Conservation (phyloP, 2,113 vertebrate species). For the Epinephelus cyanopodus region DNA sequence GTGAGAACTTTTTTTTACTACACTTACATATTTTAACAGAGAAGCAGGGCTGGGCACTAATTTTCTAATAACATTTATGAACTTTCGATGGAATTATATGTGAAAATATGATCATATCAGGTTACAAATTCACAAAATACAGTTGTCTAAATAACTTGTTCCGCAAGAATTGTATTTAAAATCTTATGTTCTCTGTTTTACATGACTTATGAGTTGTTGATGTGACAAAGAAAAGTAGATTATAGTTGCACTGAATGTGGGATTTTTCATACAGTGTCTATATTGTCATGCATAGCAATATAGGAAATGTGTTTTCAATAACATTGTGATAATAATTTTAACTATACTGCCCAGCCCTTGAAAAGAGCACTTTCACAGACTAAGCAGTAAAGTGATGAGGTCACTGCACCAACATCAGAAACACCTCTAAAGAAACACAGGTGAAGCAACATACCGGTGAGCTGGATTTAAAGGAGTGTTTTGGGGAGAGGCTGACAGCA, state of each 20-base stretch:
- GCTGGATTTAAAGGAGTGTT: slow-evolving; percentile 87
- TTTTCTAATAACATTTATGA: background rate
- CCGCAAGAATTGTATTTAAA: background rate
- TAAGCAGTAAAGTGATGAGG: background rate
- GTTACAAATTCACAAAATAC: background rate
- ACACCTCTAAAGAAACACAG: background rate
- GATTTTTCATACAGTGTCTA: background rate
- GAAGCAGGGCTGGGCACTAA: background rate
- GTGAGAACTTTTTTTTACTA: background rate
- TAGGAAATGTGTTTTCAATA: background rate
- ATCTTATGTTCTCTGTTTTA: background rate
- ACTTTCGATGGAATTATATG: background rate
- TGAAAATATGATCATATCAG: background rate
- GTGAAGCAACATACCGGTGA: slow-evolving; percentile 80
- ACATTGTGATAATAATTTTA: background rate
- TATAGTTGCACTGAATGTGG: background rate
- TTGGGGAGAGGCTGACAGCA: slow-evolving; percentile 88
- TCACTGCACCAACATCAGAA: background rate
- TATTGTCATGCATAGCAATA: background rate
- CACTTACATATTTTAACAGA: background rate
- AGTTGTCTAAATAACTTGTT: background rate
- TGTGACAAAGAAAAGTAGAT: background rate
- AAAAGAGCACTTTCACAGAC: background rate
- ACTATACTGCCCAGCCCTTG: background rate
- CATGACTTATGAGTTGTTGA: background rate